phyloP scores from a whole-genome alignment of 2,888 invertebrate species.

The Harpagoxenus sublaevis region DNA sequence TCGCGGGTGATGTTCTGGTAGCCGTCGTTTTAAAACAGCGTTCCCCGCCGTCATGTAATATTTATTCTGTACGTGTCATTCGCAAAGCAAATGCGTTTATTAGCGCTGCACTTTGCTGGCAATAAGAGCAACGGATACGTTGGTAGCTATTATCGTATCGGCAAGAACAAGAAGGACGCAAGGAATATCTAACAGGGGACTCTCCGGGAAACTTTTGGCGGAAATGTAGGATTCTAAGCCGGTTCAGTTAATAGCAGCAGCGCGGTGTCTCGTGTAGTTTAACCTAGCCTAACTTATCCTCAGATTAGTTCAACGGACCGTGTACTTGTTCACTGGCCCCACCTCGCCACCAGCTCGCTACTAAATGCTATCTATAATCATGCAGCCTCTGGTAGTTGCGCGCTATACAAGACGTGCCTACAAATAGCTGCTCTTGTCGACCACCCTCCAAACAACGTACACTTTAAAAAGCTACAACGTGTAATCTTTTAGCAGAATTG shows the following conservation, averaged over 20 bases:
- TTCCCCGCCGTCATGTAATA: not conserved
- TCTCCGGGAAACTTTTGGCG: conserved; percentile 67
- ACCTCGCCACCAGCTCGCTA: conserved; percentile 63
- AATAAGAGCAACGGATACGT: conserved; percentile 33
- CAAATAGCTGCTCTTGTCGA: conserved; percentile 39
- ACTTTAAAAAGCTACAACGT: not conserved
- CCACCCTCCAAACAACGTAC: not conserved
- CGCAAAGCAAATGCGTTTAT: not conserved
- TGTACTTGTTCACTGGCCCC: conserved; percentile 71
- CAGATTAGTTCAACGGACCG: conserved; percentile 81
- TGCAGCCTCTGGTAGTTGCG: conserved; percentile 70
- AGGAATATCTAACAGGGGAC: conserved; percentile 65
- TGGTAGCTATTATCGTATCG: conserved; percentile 29
- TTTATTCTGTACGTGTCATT: not conserved
- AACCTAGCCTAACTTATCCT: conserved; percentile 80
- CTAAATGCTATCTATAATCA: conserved; percentile 69
- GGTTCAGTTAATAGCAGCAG: conserved; percentile 78
- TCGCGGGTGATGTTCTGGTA: not conserved
- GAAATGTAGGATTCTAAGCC: conserved; percentile 71
- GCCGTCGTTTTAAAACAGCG: not conserved
- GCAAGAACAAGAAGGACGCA: conserved; percentile 44
- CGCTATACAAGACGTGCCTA: conserved; percentile 41
- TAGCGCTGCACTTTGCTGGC: not conserved
- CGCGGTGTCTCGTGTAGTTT: conserved; percentile 79
- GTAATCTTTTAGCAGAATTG: not conserved